Evolutionary conservation across 2,797 vertebrate species (phyloP).

Genomic region (Ispidina lecontei): DNA sequence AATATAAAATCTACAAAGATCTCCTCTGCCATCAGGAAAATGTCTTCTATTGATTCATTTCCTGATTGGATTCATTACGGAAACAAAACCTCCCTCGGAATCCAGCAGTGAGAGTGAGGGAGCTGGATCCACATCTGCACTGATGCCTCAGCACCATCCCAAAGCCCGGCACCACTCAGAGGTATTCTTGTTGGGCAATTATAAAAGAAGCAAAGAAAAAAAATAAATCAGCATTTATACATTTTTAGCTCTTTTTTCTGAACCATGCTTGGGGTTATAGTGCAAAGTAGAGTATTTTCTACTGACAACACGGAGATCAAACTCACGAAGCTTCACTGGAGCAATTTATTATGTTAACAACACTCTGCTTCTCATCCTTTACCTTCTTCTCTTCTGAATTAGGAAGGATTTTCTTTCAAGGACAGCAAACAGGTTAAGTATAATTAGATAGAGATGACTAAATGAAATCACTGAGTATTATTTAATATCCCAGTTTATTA

Average conservation of each 20-base stretch:
- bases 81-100: slow-evolving; percentile 30
- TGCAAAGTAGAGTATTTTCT: background rate
- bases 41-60: slow-evolving; percentile 47
- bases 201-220: slow-evolving; percentile 48
- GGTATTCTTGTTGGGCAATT: slow-evolving; percentile 34
- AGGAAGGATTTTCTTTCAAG: slow-evolving; percentile 24
- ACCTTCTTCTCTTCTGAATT: background rate
- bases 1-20: slow-evolving; percentile 13
- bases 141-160: background rate
- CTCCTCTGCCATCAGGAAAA: slow-evolving; percentile 31
- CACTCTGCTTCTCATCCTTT: background rate
- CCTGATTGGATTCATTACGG: slow-evolving; percentile 31
- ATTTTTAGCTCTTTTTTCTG: slow-evolving; percentile 58
- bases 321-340: slow-evolving; percentile 8
- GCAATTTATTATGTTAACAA: slow-evolving; percentile 46
- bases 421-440: slow-evolving; percentile 50
- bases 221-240: slow-evolving; percentile 34
- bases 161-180: slow-evolving; percentile 7
- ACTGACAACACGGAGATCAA: slow-evolving; percentile 7
- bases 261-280: slow-evolving; percentile 17
- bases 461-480: slow-evolving; percentile 54
- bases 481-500: slow-evolving; percentile 51
- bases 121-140: slow-evolving; percentile 51
- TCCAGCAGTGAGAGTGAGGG: background rate
- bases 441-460: slow-evolving; percentile 40